These are phyloP conservation scores for Sorex fumeus DNA, from an alignment of 2,113 vertebrate genomes.

Conservation along the genomic window DNA sequence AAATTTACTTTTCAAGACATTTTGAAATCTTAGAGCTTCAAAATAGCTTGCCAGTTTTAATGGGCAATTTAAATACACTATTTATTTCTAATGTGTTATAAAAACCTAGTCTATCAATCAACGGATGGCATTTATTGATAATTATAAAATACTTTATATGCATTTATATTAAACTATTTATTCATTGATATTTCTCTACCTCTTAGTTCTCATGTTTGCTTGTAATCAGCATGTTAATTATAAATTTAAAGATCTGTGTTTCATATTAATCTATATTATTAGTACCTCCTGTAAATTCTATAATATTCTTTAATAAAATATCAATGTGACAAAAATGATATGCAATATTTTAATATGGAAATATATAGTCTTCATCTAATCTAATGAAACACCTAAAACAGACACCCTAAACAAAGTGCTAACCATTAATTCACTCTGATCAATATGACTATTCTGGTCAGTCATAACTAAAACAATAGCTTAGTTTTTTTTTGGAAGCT, in stretches of 20 bases:
- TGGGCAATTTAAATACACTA: conserved; percentile 69
- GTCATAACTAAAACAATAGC: not conserved
- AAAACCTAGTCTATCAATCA: conserved; percentile 57
- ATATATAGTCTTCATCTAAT: conserved; percentile 20
- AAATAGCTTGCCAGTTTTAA: conserved; percentile 72
- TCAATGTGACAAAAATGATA: not conserved
- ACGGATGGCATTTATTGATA: conserved; percentile 29
- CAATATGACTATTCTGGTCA: not conserved
- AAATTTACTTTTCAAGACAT: conserved; percentile 80
- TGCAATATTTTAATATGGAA: not conserved
- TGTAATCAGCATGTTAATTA: conserved; percentile 44
- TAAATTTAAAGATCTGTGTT: conserved; percentile 41
- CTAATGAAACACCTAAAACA: conserved; percentile 14
- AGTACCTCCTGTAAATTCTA: not conserved
- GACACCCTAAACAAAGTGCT: not conserved
- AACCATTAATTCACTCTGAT: not conserved
- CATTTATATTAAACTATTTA: conserved; percentile 57
- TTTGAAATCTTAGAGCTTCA: conserved; percentile 70
- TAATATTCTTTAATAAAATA: not conserved
- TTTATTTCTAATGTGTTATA: conserved; percentile 50
- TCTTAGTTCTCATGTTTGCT: not conserved
- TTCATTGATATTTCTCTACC: conserved; percentile 34
- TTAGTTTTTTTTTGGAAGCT: not conserved
- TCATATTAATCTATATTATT: not conserved
- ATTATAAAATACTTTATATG: conserved; percentile 71